Evolutionary conservation across 2,797 vertebrate species (phyloP).

Genomic region (Arremon brunneinucha): DNA sequence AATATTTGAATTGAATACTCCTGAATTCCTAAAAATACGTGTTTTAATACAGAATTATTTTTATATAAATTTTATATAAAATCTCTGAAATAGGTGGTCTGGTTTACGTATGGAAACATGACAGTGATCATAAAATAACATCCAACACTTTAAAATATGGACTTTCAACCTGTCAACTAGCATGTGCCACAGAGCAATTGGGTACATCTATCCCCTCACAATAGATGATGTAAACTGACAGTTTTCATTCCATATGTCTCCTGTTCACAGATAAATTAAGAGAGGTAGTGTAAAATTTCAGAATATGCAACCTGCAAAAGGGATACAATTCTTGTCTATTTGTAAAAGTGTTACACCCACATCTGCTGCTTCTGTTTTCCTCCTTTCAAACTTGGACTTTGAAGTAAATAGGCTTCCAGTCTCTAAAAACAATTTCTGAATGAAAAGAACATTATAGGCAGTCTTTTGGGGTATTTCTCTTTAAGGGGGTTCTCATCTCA

Average conservation of each 20-base stretch:
- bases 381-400: neutral
- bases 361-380: neutral
- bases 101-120: neutral
- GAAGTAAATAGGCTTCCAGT: neutral
- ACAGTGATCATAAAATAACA: neutral
- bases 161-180: neutral
- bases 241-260: neutral
- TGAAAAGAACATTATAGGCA: neutral
- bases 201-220: neutral
- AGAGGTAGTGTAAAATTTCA: neutral
- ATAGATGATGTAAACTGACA: neutral
- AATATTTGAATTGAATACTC: neutral
- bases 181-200: neutral
- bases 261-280: neutral
- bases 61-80: neutral
- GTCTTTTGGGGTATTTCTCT: neutral
- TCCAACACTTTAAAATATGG: neutral
- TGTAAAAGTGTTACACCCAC: neutral
- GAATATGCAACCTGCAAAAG: neutral
- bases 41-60: neutral
- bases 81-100: neutral
- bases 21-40: neutral
- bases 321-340: neutral
- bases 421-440: neutral
- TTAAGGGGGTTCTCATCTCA: neutral